Evolutionary conservation across 2,797 vertebrate species (phyloP).

Genomic region (Pangasius larnaudii): DNA sequence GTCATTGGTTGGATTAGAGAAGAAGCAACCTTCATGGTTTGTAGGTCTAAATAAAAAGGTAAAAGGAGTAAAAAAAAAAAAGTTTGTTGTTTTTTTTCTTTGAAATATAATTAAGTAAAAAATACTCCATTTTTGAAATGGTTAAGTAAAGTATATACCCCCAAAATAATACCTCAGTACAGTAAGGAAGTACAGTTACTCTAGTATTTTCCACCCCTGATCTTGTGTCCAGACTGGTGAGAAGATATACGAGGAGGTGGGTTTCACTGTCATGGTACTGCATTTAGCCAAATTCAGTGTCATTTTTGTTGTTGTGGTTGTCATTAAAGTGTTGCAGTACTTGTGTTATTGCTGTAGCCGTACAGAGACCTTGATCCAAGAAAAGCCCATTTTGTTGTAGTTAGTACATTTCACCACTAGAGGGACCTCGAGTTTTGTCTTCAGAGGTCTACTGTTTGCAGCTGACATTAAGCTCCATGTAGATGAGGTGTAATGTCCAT

Average conservation of each 20-base stretch:
- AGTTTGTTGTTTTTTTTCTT: neutral
- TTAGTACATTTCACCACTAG: slow-evolving; percentile 37
- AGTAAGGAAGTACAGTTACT: neutral
- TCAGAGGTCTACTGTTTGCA: neutral
- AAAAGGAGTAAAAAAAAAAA: neutral
- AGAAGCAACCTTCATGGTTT: too few relatives aligned
- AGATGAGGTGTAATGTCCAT: neutral
- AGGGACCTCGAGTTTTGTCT: slow-evolving; percentile 19
- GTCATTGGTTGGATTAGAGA: too few relatives aligned
- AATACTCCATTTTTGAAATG: neutral
- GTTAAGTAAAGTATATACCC: neutral
- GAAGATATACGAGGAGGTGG: neutral
- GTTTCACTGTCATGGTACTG: neutral
- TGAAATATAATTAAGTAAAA: neutral
- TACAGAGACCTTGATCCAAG: neutral
- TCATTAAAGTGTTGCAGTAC: neutral
- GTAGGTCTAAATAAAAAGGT: neutral
- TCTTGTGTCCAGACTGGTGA: neutral
- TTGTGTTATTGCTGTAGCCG: neutral
- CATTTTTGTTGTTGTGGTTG: neutral
- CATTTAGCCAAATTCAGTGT: neutral
- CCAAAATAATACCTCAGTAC: neutral
- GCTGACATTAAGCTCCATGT: neutral
- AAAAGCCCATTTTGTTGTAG: neutral
- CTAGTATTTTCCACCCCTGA: neutral